Percentiles rank a stretch among this genome's conserved stretches.
phyloP scores from a whole-genome alignment of 1,140 invertebrate species.

The Papilio polyxenes region DNA sequence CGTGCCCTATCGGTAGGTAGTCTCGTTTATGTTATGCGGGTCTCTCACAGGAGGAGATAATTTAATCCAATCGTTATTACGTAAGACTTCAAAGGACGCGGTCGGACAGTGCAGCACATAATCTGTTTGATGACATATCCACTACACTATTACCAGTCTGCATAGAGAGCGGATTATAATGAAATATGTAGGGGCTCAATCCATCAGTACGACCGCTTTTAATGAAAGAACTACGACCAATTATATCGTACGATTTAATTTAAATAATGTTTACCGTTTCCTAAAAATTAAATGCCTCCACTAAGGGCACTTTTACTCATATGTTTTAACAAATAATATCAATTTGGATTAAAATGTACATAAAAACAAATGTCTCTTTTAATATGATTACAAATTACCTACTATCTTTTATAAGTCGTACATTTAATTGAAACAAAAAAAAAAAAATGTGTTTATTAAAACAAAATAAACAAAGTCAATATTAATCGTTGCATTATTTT shows the following conservation, averaged over 20 bases:
- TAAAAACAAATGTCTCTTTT: too few relatives aligned
- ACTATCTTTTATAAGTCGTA: too few relatives aligned
- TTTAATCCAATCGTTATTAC: background rate
- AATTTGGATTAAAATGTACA: too few relatives aligned
- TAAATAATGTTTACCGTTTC: too few relatives aligned
- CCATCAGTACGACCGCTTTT: background rate
- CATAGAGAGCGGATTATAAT: background rate
- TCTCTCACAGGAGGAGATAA: background rate
- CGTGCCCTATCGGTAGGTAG: background rate
- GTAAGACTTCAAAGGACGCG: background rate
- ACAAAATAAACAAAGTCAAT: background rate
- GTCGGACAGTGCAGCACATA: background rate
- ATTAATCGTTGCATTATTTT: slow-evolving; percentile 2
- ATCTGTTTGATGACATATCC: background rate
- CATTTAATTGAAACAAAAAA: background rate
- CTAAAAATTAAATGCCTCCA: too few relatives aligned
- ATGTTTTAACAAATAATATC: too few relatives aligned
- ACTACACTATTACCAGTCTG: background rate
- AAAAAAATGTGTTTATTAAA: background rate
- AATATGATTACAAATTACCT: too few relatives aligned
- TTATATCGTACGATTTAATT: background rate
- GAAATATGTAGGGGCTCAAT: background rate
- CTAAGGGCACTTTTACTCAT: too few relatives aligned
- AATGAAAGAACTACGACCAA: background rate
- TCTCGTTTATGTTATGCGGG: background rate